Evolutionary conservation across 1,140 invertebrate genomes (phyloP), one percentile per base, ranked within the genome.

Genomic region (Pogonomyrmex californicus): DNA sequence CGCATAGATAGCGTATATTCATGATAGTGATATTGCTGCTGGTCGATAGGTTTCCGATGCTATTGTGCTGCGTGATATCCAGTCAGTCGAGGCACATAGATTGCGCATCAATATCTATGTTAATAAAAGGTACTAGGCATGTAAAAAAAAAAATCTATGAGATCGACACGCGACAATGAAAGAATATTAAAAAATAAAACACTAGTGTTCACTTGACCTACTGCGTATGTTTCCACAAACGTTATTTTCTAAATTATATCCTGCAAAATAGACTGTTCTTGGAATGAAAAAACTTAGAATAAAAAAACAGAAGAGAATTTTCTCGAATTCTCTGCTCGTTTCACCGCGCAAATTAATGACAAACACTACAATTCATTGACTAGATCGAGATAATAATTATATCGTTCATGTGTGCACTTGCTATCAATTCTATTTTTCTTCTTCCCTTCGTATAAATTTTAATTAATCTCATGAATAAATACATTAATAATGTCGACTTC

Each of bases 391-490:
- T 88, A 88, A 90, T 65, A 63, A 91, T 91, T 85, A 77, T 82
- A 70, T 76, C 68, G 73, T 7, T 85, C 44, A 33, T 17, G 60
- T 44, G 47, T 0, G 12, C 17, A 44, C 60, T 65, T 60, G 38
- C 36, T 4, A 6, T n/a, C 9, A 23, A 23, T 23, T 56, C 60
- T 49, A 38, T 73, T 41, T 71, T 51, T 51, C n/a, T 4, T 56
- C 44, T 75, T 56, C 62, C 30, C 62, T 41, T 56, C 77, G 70
- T 66, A 85, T 85, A 85, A 87, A 91, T 91, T 91, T 91, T 90
- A 92, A 92, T 92, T 91, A 88, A 75, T 56, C 51, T 66, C 78
- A 73, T 85, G 86, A 91, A 87, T 91, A 89, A 87, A 91, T 90
- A 76, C 85, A 91, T 91, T 91, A 90, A 91, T 88, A 90, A 83